A percentile compares a stretch with the other conserved stretches of the same genome.
These are phyloP conservation scores for Odontophorus gujanensis DNA, from an alignment of 2,113 vertebrate species.

Conservation along the genomic window DNA sequence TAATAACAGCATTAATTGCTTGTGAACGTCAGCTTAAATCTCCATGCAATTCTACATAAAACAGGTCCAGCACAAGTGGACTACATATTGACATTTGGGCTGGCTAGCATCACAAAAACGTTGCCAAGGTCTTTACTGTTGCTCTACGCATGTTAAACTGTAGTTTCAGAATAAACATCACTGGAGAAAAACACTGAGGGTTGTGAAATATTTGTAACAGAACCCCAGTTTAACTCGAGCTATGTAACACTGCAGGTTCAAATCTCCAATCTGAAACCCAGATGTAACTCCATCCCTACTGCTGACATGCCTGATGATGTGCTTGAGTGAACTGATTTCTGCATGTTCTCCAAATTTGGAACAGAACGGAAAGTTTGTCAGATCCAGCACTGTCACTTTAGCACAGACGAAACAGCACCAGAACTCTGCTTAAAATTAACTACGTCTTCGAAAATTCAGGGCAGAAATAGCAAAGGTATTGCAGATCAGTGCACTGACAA, in stretches of 20 bases:
- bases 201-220: neutral
- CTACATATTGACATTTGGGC: neutral
- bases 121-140: neutral
- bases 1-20: constrained; percentile 36
- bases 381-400: neutral
- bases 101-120: neutral
- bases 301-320: accelerated
- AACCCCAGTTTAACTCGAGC: neutral
- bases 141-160: neutral
- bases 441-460: neutral
- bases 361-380: neutral
- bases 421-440: neutral
- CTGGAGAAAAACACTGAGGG: neutral
- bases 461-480: neutral
- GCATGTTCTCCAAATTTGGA: neutral
- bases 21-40: constrained; percentile 23
- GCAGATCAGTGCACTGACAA: neutral
- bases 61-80: neutral
- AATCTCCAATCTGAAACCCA: neutral
- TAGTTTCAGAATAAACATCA: neutral
- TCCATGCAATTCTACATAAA: constrained; percentile 19
- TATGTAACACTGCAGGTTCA: neutral
- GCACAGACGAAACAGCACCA: neutral
- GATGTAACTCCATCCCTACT: neutral
- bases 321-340: neutral